Base-by-base conservation (phyloP, 2,113 vertebrate genomes). In the Sphaerodactylus townsendi region DNA sequence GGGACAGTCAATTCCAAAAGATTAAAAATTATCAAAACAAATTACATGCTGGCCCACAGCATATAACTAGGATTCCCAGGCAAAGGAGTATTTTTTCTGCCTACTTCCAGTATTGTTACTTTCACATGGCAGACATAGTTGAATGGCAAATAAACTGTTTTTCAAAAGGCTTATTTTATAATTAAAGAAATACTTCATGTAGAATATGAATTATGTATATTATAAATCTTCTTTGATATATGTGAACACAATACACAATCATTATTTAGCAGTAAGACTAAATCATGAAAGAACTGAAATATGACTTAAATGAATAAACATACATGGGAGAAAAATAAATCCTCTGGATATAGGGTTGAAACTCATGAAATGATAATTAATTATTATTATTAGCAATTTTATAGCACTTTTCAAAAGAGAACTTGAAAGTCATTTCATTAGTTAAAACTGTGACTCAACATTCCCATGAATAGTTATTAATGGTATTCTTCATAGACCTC, bases 111-210 rank as follows among this genome's bases (percentile, higher is more conserved):
- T 66, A 72, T 28, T 85, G 70, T 81, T 80, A 77, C 82, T 87
- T 87, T 84, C 71, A 65, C 71, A 88, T 72, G 6, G 48, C 48
- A 89, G 68, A 76, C 33, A n/a, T 85, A 44, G 4, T 70, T 86
- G 85, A 75, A 92, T 85, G 46, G 37, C 80, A 92, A 83, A 85
- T 69, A 83, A 84, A 62, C 56, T 77, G 69, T 64, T 86, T 90
- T 90, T 87, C 79, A 81, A 89, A 76, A 88, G 75, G 0, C 1
- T 92, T 88, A 75, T 79, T 85, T 89, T 87, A 74, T 44, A 90
- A 83, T 74, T 85, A 90, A 86, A 64, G 19, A 85, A 80, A 50
- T 83, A 44, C 33, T 70, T 85, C 75, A 59, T 76, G 80, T 19
- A 65, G 17, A 90, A 84, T 2, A 82, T 33, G 17, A 81, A 77